Evolutionary conservation across 2,888 invertebrate genomes (phyloP), one percentile per base, ranked within the genome.

Genomic region (Hipparchia semele): DNA sequence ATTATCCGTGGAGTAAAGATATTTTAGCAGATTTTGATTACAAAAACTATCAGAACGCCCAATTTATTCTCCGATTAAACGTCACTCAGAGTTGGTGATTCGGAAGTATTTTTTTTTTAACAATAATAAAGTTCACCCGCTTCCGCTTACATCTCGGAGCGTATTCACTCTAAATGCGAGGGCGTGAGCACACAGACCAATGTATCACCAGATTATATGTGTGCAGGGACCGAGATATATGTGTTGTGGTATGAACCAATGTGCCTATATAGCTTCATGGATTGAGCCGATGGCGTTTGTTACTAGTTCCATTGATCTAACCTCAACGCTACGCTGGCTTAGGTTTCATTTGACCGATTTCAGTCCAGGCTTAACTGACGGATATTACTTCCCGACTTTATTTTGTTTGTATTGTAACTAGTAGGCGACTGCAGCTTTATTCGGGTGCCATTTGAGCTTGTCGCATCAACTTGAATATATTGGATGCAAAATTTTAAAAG

Each of bases 151-250:
- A 49, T 54, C 53, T 79, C 84, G 69, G 10, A 9, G 79, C 86
- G 81, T 54, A 49, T 78, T 73, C 79, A 78, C 74, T 74, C 83
- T 82, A 84, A 86, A 84, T 85, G 83, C 83, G 86, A 86, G 87
- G 85, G 87, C 82, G 87, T 87, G 86, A 86, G 87, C 86, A 86
- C 83, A 87, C 84, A 86, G 84, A 81, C 87, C 89, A 86, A 90
- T 91, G 87, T 88, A 90, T 90, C 88, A 87, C 88, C 87, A 89
- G 90, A 90, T 91, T 89, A 90, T 81, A 88, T 87, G 88, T 88
- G 84, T 85, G 86, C 83, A 79, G 75, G 73, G 80, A 83, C 86
- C 82, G 86, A 90, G 88, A 89, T 87, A 86, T 88, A 87, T 84
- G 85, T 86, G 77, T 78, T 79, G 81, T 77, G 79, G 80, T 79